Evolutionary conservation across 2,888 invertebrate genomes (phyloP), one percentile per base, ranked within the genome.

Genomic region (Arge pagana): DNA sequence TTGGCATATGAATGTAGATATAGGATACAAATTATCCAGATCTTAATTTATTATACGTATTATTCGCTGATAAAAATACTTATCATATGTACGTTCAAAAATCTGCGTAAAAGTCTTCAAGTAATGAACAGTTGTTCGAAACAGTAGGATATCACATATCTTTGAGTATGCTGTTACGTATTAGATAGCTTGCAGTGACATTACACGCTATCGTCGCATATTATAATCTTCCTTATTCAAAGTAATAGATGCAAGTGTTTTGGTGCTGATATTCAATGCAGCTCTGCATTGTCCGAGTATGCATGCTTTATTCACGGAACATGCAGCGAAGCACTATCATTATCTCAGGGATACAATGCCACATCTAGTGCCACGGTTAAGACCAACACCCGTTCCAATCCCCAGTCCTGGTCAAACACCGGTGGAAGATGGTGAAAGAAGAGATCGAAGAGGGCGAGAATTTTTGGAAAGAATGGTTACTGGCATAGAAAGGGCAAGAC

Each of bases 341-440:
- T 97, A 96, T 74, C 80, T 97, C 33, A 81, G 94, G 3, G 95
- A 96, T 74, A 93, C 94, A 8, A 89, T 96, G 86, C 94, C 96
- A 2, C 85, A 90, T 65, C 81, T 96, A 18, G 94, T 97, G 26
- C 96, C 96, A 0, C 78, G 81, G 52, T 73, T 89, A 36, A 81
- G 80, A 65, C 80, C 83, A 48, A 74, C 77, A 1, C 71, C 80
- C 50, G 56, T 66, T 1, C 65, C 61, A n/a, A 59, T 65, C 1
- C 55, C 63, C 4, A 36, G 24, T 15, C 36, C 36, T 8, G 65
- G 61, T 3, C 56, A 63, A 41, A 35, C 31, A n/a, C 33, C 50
- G 11, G 61, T 67, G 5, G 66, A 69, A 11, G 62, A 67, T 39
- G 64, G 65, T n/a, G 66, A 67, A 33, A 57, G 53, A 2, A 61